phyloP scores from a whole-genome alignment of 2,888 invertebrate species.

The Cephalotes varians region DNA sequence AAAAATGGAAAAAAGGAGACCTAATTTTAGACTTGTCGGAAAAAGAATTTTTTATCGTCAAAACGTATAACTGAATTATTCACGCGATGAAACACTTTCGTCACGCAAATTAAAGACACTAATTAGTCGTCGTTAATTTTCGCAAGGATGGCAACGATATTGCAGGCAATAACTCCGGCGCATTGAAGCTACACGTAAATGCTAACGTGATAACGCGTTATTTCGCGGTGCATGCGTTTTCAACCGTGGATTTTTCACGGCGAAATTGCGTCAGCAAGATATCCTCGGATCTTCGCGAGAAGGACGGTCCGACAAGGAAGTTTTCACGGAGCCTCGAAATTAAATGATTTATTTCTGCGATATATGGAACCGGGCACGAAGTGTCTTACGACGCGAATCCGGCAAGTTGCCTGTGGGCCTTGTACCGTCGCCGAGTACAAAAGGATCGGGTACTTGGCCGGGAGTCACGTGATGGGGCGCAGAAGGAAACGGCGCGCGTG shows the following conservation, averaged over 20 bases:
- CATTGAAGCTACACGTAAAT: background rate
- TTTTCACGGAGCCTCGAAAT: constrained; percentile 3
- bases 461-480: constrained; percentile 30
- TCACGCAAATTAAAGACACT: background rate
- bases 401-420: constrained; percentile 49
- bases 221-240: background rate
- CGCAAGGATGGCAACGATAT: background rate
- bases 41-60: background rate
- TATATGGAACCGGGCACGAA: background rate
- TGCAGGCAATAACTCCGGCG: background rate
- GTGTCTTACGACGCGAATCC: constrained; percentile 13
- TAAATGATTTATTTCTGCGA: constrained; percentile 23
- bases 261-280: background rate
- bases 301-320: background rate
- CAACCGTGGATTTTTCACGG: background rate
- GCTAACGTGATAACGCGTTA: background rate
- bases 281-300: background rate
- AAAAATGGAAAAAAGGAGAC: background rate
- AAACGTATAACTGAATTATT: background rate
- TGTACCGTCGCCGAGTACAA: constrained; percentile 47
- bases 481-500: constrained; percentile 44
- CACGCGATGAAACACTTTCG: background rate
- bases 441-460: constrained; percentile 34
- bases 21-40: background rate
- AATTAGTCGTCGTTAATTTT: constrained; percentile 11